Base-by-base conservation (phyloP, 2,888 invertebrate genomes). In the Sisyra nigra region DNA sequence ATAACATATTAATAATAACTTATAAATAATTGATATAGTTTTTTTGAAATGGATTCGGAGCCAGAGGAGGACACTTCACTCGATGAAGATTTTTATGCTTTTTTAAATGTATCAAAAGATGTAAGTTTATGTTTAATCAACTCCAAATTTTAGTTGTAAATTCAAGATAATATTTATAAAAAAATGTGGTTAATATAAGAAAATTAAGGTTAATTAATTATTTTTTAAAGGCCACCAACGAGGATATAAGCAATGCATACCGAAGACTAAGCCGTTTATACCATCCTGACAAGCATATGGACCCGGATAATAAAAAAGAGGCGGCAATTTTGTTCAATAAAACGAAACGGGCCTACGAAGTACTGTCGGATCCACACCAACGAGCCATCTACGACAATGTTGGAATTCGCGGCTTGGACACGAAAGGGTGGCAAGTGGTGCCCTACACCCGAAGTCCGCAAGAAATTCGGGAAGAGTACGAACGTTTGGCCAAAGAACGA, bases 381-480 rank as follows among this genome's bases (percentile, higher is more conserved):
- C 72, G 96, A 57, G 93, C 92, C 1, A 93, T 98, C 50, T 98
- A 97, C 63, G 96, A 98, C 66, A 75, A 72, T 41, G 62, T 75
- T 61, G 94, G 94, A n/a, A 76, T 82, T 43, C 80, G 84, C 55
- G 97, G 96, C 0, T 66, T 97, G 19, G 83, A 92, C 61, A 88
- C 91, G 0, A 89, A 93, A 55, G 94, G 93, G 43, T 93, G 94
- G 92, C 91, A 96, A 66, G 72, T 96, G 29, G 85, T 96, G 24
- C 83, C 89, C 54, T 71, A 91, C 31, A 87, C 86, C 2, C 84
- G 85, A 59, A 93, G 94, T 2, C 92, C 96, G 2, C 79, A 87
- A 51, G 96, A 98, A 71, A 96, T 98, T 45, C 69, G 93, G 45
- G 94, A 93, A 47, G 97, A 97, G 65, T 97, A 92, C 69, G 94